Evolutionary conservation across 2,888 invertebrate genomes (phyloP).

Genomic region (Brenthis hecate): DNA sequence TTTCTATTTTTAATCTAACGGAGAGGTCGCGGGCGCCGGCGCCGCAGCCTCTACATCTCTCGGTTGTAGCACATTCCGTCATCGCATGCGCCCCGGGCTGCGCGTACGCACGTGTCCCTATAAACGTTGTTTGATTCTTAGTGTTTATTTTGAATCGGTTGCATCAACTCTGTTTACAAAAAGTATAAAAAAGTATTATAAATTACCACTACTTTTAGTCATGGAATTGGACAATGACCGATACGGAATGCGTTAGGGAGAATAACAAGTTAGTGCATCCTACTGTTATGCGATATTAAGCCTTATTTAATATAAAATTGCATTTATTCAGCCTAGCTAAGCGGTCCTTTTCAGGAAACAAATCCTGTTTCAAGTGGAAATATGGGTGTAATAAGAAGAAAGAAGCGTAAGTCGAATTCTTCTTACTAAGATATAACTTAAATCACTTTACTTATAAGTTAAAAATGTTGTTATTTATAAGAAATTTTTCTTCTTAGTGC

Average conservation of each 20-base stretch:
- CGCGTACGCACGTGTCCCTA: constrained; percentile 62
- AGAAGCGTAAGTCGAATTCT: constrained; percentile 71
- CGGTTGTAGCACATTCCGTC: constrained; percentile 74
- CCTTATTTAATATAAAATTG: constrained; percentile 29
- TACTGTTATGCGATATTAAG: constrained; percentile 49
- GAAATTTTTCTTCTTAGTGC: too few relatives aligned
- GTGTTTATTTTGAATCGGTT: constrained; percentile 20
- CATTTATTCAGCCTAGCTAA: constrained; percentile 13
- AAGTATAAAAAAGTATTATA: constrained; percentile 1
- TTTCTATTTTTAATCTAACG: constrained; percentile 80
- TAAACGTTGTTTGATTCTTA: constrained; percentile 31
- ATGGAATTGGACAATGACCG: constrained; percentile 63
- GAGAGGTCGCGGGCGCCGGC: constrained; percentile 71
- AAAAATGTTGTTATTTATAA: too few relatives aligned
- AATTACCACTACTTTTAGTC: constrained; percentile 10
- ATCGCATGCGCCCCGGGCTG: constrained; percentile 71
- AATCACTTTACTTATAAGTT: background rate
- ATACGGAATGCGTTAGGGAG: constrained; percentile 66
- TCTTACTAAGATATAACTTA: background rate
- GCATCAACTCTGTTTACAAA: constrained; percentile 18
- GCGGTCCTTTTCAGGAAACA: constrained; percentile 55
- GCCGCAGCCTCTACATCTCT: constrained; percentile 72
- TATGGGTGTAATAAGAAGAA: constrained; percentile 78
- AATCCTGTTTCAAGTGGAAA: constrained; percentile 56
- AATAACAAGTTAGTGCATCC: constrained; percentile 56